phyloP scores from a whole-genome alignment of 2,113 vertebrate species.

The Charadrius vociferus region DNA sequence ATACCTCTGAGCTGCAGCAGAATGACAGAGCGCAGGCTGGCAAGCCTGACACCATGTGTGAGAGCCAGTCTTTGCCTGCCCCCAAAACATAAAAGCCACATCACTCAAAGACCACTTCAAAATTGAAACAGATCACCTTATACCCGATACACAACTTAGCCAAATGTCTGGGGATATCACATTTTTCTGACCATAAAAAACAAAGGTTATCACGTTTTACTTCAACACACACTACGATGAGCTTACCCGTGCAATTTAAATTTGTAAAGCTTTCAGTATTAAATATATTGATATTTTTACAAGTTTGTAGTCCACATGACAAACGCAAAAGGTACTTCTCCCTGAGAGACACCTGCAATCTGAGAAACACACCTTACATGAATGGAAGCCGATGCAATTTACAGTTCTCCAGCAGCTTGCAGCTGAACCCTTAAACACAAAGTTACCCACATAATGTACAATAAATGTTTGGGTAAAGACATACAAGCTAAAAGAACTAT shows the following conservation, averaged over 20 bases:
- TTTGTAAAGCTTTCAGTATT: neutral
- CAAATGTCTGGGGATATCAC: neutral
- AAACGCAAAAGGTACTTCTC: neutral
- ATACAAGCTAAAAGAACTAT: neutral
- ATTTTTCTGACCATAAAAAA: neutral
- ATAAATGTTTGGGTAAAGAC: neutral
- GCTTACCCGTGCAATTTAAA: neutral
- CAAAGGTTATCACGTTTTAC: neutral
- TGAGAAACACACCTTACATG: neutral
- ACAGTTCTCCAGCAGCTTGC: neutral
- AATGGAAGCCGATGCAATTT: neutral
- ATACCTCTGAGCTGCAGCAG: neutral
- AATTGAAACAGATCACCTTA: neutral
- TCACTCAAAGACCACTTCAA: neutral
- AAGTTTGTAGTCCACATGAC: neutral
- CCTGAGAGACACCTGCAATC: neutral
- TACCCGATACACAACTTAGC: neutral
- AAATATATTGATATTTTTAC: neutral
- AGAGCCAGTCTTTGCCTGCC: neutral
- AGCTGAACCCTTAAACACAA: neutral
- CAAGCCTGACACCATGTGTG: fast-evolving
- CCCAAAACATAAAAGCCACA: neutral
- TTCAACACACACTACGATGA: neutral
- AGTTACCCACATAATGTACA: neutral
- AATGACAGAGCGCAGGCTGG: too few species aligned